phyloP scores from a whole-genome alignment of 1,140 invertebrate genomes.

The Drosophila saltans region DNA sequence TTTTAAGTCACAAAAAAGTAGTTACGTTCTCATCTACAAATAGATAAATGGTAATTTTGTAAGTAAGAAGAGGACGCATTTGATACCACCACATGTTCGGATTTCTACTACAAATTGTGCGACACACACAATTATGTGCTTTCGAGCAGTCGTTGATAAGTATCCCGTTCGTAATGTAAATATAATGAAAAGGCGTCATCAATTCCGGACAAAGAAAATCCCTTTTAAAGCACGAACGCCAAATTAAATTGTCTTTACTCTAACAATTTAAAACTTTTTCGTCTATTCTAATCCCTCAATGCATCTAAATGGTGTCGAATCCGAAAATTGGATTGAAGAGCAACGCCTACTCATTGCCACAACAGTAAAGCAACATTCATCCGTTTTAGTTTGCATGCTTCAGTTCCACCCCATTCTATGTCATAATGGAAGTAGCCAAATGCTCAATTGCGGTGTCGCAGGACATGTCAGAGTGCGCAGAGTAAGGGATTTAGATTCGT shows the following conservation, averaged over 20 bases:
- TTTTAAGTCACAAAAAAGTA: too few species aligned
- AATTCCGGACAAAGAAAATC: slow-evolving; percentile 63
- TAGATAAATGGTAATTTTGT: too few species aligned
- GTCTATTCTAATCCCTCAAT: slow-evolving; percentile 69
- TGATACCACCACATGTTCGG: slow-evolving; percentile 38
- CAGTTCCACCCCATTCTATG: slow-evolving; percentile 33
- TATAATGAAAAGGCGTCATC: slow-evolving; percentile 81
- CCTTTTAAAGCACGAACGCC: slow-evolving; percentile 74
- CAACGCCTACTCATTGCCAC: slow-evolving; percentile 74
- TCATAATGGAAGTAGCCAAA: slow-evolving; percentile 74
- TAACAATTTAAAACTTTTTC: slow-evolving; percentile 52
- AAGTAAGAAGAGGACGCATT: too few species aligned
- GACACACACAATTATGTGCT: too few species aligned
- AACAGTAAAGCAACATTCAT: slow-evolving; percentile 22
- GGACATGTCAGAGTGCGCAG: slow-evolving; percentile 72
- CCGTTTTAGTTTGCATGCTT: slow-evolving; percentile 21
- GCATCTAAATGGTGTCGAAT: slow-evolving; percentile 76
- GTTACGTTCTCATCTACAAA: too few species aligned
- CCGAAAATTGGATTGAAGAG: slow-evolving; percentile 78
- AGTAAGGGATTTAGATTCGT: slow-evolving; percentile 62
- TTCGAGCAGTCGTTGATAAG: neutral
- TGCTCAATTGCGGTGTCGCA: slow-evolving; percentile 80
- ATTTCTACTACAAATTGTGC: slow-evolving; percentile 28
- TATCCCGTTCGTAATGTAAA: slow-evolving; percentile 76
- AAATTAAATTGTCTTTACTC: slow-evolving; percentile 70